Evolutionary conservation across 2,888 invertebrate genomes (phyloP).

Genomic region (Corbicula japonica): DNA sequence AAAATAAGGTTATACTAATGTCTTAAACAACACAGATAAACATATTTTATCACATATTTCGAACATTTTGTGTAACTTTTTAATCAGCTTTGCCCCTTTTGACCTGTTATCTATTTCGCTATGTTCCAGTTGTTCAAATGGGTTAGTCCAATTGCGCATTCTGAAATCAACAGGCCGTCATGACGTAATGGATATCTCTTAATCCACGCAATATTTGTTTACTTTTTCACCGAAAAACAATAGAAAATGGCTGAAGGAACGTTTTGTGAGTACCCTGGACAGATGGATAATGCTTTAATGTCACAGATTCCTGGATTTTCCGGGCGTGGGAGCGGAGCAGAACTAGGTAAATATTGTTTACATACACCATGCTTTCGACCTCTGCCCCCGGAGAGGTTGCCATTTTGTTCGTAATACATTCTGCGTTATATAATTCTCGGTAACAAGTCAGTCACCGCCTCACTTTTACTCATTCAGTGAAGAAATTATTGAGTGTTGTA

Average conservation of each 20-base stretch:
- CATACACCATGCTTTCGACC: constrained; percentile 48
- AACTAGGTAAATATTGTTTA: constrained; percentile 62
- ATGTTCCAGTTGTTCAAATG: constrained; percentile 34
- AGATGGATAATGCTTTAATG: constrained; percentile 64
- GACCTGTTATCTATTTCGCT: constrained; percentile 26
- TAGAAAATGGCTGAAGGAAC: constrained; percentile 72
- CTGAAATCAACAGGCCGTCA: constrained; percentile 65
- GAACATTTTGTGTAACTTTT: constrained; percentile 31
- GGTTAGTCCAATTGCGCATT: constrained; percentile 69
- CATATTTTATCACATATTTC: constrained; percentile 14
- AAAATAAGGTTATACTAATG: neutral
- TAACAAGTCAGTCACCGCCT: constrained; percentile 29
- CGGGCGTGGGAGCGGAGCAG: constrained; percentile 52
- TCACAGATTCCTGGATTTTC: constrained; percentile 62
- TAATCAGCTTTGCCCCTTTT: constrained; percentile 1
- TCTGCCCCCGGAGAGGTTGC: constrained; percentile 63
- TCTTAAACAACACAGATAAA: constrained; percentile 19
- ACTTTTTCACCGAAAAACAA: constrained; percentile 42
- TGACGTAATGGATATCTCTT: constrained; percentile 75
- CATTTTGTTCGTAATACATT: constrained; percentile 45
- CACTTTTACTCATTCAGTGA: too few species aligned
- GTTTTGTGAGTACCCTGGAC: constrained; percentile 72
- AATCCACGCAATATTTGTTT: constrained; percentile 46
- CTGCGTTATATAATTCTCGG: constrained; percentile 58
- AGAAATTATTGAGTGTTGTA: too few species aligned